Conservation (phyloP, 1,140 invertebrate genomes). For the Trichomalopsis sarcophagae region DNA sequence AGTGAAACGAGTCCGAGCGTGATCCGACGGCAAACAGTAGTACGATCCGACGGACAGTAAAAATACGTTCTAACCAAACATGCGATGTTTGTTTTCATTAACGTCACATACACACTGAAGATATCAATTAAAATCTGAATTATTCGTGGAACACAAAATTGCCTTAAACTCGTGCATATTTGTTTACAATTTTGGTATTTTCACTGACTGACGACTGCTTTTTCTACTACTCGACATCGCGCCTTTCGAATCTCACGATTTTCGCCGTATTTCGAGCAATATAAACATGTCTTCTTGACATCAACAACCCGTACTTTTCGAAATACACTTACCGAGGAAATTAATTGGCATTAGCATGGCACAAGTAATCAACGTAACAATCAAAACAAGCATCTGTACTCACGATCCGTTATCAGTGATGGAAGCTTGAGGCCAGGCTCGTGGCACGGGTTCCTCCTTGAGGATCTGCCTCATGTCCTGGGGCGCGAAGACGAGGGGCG, state of each 20-base stretch:
- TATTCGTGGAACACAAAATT: not conserved
- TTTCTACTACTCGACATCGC: not conserved
- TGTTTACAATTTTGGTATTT: not conserved
- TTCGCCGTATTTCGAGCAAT: too few species aligned
- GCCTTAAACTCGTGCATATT: not conserved
- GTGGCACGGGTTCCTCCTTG: conserved; percentile 73
- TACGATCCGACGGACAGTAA: conserved; percentile 27
- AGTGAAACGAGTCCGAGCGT: conserved; percentile 18
- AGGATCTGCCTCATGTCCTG: conserved; percentile 74
- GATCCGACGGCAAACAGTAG: conserved; percentile 51
- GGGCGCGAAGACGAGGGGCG: conserved; percentile 70
- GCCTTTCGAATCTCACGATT: too few species aligned
- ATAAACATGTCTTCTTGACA: too few species aligned
- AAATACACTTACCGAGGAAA: too few species aligned
- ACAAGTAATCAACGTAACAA: too few species aligned
- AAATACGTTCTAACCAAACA: not conserved
- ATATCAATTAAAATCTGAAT: too few species aligned
- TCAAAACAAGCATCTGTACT: conserved; percentile 55
- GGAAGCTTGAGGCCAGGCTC: conserved; percentile 72
- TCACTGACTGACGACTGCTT: not conserved
- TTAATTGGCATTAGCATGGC: too few species aligned
- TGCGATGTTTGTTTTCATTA: not conserved
- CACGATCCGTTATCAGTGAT: conserved; percentile 71
- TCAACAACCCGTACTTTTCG: too few species aligned
- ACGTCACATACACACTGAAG: too few species aligned